Base-by-base conservation (phyloP, 2,888 invertebrate species). In the Epistrophe eligans region DNA sequence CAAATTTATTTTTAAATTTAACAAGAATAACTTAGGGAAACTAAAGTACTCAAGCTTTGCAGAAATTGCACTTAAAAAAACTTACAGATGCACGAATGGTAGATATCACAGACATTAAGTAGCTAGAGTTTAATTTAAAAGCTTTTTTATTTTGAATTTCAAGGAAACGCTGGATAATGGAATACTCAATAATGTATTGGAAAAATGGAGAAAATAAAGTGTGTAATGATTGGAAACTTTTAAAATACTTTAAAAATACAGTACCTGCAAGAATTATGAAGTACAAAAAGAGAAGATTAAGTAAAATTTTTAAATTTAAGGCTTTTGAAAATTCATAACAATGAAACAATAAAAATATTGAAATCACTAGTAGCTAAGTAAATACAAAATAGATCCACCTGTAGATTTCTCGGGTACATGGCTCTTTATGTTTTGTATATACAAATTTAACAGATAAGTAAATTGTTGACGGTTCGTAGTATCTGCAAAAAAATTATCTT, bases 151-250 rank as follows among this genome's bases (percentile, higher is more conserved):
- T 57, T 57, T 32, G 4, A n/a, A 4, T 17, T 48, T 17, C 17
- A 4, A 28, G n/a, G 32, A 32, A 57, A 57, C 6, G 1, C 10
- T 11, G 7, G 50, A 19, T 50, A 50, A 19, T 50, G 50, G 50
- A 11, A 50, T 19, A 28, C 32, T 58, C n/a, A n/a, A 57, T 57
- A 57, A 32, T 57, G 57, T 19, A 57, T 35, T 38, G 35, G 35
- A 11, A 38, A 1, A 48, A 48, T 48, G 17, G 10, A 38, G 35
- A 38, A n/a, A 11, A 24, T 17, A 48, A n/a, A n/a, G 17, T 48
- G 17, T 9, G 9, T 17, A 48, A 17, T 48, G 17, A 48, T 48
- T 17, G 17, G 9, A 10, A 17, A 48, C 9, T 48, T 48, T 48
- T 3, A 2, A 17, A 17, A 6, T 17, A 6, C 17, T 10, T 38